phyloP scores from a whole-genome alignment of 2,113 vertebrate species.

The Glaucomys volans region DNA sequence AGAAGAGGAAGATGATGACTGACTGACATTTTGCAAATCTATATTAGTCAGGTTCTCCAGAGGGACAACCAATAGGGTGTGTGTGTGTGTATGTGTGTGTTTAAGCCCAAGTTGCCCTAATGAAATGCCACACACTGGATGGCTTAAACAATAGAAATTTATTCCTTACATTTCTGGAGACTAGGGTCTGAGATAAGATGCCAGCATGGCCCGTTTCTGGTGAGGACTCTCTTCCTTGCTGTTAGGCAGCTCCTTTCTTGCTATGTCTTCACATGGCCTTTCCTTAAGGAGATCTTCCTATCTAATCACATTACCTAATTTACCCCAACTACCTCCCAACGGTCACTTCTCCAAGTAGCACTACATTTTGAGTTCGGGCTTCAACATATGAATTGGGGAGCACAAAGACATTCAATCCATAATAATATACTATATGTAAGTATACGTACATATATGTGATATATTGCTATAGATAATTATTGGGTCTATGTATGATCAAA shows the following conservation, averaged over 20 bases:
- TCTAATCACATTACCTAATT: background rate
- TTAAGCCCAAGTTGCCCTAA: no score
- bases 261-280: no score
- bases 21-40: background rate
- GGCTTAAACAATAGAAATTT: background rate
- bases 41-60: background rate
- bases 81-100: background rate
- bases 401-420: background rate
- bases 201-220: background rate
- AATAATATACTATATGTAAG: background rate
- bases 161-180: background rate
- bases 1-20: background rate
- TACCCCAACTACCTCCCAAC: background rate
- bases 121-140: background rate
- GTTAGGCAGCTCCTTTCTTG: no score
- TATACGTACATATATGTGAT: background rate
- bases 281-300: no score
- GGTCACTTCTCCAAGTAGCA: background rate
- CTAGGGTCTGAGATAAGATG: background rate
- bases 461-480: background rate
- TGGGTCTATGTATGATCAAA: background rate
- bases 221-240: no score
- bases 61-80: background rate
- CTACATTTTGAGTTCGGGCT: background rate
- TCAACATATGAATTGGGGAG: background rate